Evolutionary conservation across 2,113 vertebrate genomes (phyloP).

Genomic region (Connochaetes taurinus): DNA sequence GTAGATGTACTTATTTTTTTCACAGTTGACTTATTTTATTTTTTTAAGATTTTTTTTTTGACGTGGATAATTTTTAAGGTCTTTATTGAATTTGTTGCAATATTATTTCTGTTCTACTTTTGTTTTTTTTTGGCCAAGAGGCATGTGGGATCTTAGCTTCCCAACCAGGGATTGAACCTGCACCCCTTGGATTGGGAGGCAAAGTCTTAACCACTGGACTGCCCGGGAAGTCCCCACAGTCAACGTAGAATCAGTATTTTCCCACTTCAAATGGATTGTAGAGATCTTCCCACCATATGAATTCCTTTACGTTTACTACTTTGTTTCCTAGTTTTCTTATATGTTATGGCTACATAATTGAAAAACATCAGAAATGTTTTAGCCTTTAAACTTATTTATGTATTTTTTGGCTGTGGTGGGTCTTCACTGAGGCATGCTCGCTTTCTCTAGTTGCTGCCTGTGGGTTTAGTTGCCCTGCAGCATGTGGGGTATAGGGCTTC

Average conservation of each 20-base stretch:
- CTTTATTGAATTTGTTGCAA: not conserved
- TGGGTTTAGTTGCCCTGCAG: not conserved
- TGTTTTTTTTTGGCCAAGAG: not conserved
- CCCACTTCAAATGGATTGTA: not conserved
- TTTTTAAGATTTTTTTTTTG: not conserved
- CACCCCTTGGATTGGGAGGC: not conserved
- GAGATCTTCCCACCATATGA: not conserved
- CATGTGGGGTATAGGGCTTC: not conserved
- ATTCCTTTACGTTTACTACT: not conserved
- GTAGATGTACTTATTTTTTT: not conserved
- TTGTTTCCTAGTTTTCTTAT: not conserved
- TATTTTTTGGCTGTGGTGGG: not conserved
- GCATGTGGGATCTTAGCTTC: not conserved
- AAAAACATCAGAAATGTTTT: not conserved
- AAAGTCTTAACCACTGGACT: not conserved
- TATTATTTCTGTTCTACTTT: not conserved
- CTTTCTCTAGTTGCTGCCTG: not conserved
- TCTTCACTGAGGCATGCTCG: not conserved
- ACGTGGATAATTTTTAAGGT: not conserved
- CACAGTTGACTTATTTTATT: not conserved
- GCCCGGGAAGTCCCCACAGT: not conserved
- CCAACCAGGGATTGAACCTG: not conserved
- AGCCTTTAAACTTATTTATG: not conserved
- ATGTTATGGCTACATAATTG: not conserved
- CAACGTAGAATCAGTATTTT: not conserved